These are phyloP conservation scores for Hormiphora californensis DNA, from an alignment of 37 sponge, comb jelly and placozoan genomes.

Conservation along the genomic window DNA sequence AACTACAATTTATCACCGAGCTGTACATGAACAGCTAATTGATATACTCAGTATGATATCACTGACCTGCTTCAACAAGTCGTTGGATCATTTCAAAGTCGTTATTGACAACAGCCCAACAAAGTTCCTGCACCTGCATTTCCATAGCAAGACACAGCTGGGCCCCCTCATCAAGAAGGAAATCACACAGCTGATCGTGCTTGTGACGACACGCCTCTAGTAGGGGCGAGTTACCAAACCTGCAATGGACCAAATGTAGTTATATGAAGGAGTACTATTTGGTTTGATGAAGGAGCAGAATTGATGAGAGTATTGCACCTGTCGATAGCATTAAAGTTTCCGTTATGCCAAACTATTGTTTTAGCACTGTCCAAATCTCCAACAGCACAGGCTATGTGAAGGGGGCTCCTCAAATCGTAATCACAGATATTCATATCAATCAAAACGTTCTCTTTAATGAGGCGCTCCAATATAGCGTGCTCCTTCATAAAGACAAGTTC, in stretches of 20 bases:
- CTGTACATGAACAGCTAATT: too few relatives aligned
- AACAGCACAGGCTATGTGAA: conserved; percentile 7
- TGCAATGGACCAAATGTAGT: background rate
- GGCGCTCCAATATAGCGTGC: background rate
- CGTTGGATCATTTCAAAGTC: conserved; percentile 16
- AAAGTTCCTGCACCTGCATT: background rate
- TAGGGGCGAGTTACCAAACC: conserved; percentile 13
- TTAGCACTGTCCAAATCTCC: background rate
- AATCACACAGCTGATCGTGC: background rate
- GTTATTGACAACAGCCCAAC: conserved; percentile 6
- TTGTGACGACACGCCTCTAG: background rate
- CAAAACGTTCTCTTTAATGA: background rate
- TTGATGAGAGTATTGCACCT: background rate
- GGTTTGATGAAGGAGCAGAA: too few relatives aligned
- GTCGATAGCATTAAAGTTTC: conserved; percentile 20
- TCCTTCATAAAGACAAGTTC: background rate
- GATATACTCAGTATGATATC: too few relatives aligned
- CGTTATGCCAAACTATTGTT: conserved; percentile 8
- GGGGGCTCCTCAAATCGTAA: conserved; percentile 33
- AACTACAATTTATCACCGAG: too few relatives aligned
- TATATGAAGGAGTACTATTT: too few relatives aligned
- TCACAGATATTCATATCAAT: background rate
- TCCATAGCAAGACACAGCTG: background rate
- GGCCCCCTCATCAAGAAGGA: background rate
- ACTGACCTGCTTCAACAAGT: background rate